Evolutionary conservation across 2,113 vertebrate genomes (phyloP).

Genomic region (Peromyscus leucopus): DNA sequence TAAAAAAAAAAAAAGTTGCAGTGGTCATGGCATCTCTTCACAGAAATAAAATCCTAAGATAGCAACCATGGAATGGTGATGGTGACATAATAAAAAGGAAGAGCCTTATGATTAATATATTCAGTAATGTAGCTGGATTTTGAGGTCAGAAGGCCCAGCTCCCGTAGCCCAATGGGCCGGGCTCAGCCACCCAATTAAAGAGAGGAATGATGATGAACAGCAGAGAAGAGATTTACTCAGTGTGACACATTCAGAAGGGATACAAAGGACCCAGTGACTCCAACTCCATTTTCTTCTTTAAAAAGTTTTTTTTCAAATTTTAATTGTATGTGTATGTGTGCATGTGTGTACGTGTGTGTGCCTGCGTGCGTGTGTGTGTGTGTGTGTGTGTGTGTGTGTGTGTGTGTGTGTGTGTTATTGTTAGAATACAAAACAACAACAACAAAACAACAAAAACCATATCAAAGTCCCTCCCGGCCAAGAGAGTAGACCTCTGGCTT

Average conservation of each 20-base stretch:
- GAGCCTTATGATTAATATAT: neutral
- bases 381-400: neutral
- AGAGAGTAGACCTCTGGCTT: neutral
- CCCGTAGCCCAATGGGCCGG: no score
- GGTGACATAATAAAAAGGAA: neutral
- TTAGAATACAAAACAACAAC: neutral
- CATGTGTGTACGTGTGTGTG: no score
- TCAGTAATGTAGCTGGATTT: neutral
- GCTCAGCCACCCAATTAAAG: neutral
- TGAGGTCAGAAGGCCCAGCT: neutral
- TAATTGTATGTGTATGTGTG: neutral
- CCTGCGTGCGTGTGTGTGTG: no score
- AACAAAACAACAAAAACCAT: neutral
- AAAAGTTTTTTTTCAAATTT: neutral
- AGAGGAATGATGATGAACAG: neutral
- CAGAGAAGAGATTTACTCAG: neutral
- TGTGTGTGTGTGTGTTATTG: neutral
- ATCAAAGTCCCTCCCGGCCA: neutral
- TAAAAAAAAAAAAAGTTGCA: neutral
- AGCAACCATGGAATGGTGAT: neutral
- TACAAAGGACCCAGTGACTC: no score
- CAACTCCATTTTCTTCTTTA: neutral
- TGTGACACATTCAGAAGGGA: neutral
- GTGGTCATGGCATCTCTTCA: neutral
- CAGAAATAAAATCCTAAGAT: neutral